Conservation (phyloP, 2,797 vertebrate species). For the Lagorchestes hirsutus region DNA sequence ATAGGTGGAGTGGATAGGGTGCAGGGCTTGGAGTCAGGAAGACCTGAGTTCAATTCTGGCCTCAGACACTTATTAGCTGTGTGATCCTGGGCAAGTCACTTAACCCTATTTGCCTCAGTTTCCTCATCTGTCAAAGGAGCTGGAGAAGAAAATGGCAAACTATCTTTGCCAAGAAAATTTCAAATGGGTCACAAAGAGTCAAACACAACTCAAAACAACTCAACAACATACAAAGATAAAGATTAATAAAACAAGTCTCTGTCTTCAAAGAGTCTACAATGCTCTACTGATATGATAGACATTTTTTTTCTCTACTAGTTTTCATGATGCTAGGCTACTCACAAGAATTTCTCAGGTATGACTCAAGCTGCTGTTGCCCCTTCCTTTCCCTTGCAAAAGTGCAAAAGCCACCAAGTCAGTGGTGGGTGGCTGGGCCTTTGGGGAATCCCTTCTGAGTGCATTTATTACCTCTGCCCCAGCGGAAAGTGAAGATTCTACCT, state of each 20-base stretch:
- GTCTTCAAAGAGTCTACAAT: neutral
- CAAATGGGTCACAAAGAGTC: neutral
- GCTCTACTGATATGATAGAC: neutral
- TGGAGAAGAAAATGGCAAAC: neutral
- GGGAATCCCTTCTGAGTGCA: neutral
- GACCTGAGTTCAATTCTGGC: neutral
- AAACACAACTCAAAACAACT: neutral
- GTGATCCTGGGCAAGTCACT: neutral
- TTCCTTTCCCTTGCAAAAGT: neutral
- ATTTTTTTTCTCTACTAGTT: neutral
- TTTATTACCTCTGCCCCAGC: neutral
- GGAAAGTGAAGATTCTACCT: neutral
- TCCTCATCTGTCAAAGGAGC: neutral
- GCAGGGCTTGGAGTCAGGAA: neutral
- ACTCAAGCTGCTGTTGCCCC: neutral
- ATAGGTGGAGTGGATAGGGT: neutral
- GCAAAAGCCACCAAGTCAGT: neutral
- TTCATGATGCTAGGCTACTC: neutral
- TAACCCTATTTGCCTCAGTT: neutral
- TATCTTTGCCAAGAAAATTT: neutral
- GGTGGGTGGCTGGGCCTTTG: neutral
- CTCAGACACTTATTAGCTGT: neutral
- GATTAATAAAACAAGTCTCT: neutral
- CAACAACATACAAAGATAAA: neutral
- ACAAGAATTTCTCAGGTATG: neutral